These are phyloP conservation scores for Erythrocercus mccallii DNA, from an alignment of 2,113 vertebrate genomes.

Conservation along the genomic window DNA sequence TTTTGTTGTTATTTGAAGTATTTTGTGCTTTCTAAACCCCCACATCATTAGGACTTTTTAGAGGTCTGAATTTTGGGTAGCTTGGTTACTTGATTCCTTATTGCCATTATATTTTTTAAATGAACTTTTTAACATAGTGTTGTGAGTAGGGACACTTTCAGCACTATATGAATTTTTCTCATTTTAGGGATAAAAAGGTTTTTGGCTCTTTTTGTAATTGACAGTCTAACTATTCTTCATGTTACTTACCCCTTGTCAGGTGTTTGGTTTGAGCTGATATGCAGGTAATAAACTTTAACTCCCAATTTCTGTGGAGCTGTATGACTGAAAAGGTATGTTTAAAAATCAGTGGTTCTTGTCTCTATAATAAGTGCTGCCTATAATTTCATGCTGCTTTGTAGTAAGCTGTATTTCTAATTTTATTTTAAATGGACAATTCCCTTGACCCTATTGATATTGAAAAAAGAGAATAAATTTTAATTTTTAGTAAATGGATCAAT, in stretches of 20 bases:
- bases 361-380: not conserved
- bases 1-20: not conserved
- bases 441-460: not conserved
- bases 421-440: not conserved
- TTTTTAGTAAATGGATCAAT: not conserved
- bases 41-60: not conserved
- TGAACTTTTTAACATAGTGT: not conserved
- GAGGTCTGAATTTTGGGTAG: not conserved
- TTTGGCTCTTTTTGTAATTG: not conserved
- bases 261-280: conserved; percentile 36
- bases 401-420: conserved; percentile 10
- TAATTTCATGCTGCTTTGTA: not conserved
- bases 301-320: not conserved
- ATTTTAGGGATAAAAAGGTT: not conserved
- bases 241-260: conserved; percentile 11
- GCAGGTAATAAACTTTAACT: conserved; percentile 38
- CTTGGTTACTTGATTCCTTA: not conserved
- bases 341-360: conserved; percentile 23
- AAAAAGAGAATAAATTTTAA: not conserved
- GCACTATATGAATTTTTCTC: not conserved
- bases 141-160: not conserved
- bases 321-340: conserved; percentile 8
- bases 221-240: not conserved
- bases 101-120: not conserved
- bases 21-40: not conserved